Evolutionary conservation across 2,888 invertebrate species (phyloP), one percentile per base, ranked within the genome.

Genomic region (Isoperla grammatica): DNA sequence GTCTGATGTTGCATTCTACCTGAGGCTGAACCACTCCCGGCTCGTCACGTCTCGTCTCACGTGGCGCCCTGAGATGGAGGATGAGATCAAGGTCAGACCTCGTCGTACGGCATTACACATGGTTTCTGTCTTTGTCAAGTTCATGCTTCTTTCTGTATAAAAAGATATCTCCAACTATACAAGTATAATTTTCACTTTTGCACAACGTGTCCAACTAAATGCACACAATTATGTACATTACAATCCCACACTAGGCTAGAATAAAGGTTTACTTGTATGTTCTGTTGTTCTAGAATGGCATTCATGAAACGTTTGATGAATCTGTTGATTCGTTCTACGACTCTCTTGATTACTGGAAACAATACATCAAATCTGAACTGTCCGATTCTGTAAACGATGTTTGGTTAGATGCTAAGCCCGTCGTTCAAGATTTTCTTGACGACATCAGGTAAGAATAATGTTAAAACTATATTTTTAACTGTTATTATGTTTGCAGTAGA

Each of bases 1-100:
- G 43, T 84, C 86, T 2, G 92, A 92, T 73, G 75, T 91, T 19
- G 82, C 86, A 2, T 90, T 89, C 19, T 90, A 87, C 72, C 76
- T 91, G 48, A 82, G 86, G 22, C 80, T 93, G 66, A 93, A 93
- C 75, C 91, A 92, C 71, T 92, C 92, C 0, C 79, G 90, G 39
- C 77, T 92, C 1, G 78, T 93, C 12, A 89, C 89, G 1, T 89
- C 90, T 61, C 83, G 82, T n/a, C 75, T 91, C 19, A 78, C 82
- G 61, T 93, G 92, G 92, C 79, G 90, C 19, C 89, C 90, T 0
- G 82, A 86, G 65, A 81, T 91, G 20, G 84, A 82, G 67, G 69
- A 73, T 1, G 85, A 53, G 53, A 86, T 86, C 6, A 75, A 78
- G 68, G 83, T 81, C 72, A 67, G 68, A 8, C 20, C 46, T 20